phyloP scores from a whole-genome alignment of 2,888 invertebrate genomes.

The Trachelus iudaicus region DNA sequence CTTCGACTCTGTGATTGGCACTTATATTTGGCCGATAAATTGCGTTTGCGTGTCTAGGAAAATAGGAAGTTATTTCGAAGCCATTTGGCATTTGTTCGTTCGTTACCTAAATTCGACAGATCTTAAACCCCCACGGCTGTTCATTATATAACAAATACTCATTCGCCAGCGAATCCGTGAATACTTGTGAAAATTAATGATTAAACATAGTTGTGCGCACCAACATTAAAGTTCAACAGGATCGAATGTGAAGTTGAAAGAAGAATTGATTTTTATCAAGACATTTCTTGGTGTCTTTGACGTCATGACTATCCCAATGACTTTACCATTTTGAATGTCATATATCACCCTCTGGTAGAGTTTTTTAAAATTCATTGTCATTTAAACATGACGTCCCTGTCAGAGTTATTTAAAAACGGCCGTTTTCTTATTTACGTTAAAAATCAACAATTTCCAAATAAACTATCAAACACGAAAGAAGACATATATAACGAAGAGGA shows the following conservation, averaged over 20 bases:
- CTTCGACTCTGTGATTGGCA: background rate
- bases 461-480: background rate
- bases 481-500: background rate
- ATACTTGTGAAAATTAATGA: background rate
- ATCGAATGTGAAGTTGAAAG: background rate
- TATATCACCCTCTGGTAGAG: background rate
- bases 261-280: background rate
- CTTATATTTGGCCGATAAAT: constrained; percentile 1
- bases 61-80: background rate
- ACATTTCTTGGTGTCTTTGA: background rate
- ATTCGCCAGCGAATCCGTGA: background rate
- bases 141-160: background rate
- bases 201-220: background rate
- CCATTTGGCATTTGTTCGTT: background rate
- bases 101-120: background rate
- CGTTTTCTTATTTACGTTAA: background rate
- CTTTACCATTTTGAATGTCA: background rate
- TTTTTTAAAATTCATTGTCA: no score
- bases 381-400: no score
- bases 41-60: constrained; percentile 1
- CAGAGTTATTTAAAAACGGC: no score
- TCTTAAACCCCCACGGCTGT: background rate
- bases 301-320: background rate
- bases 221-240: background rate
- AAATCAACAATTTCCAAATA: background rate